These are phyloP conservation scores for Apolygus lucorum DNA, from an alignment of 1,140 invertebrate genomes.

Conservation along the genomic window DNA sequence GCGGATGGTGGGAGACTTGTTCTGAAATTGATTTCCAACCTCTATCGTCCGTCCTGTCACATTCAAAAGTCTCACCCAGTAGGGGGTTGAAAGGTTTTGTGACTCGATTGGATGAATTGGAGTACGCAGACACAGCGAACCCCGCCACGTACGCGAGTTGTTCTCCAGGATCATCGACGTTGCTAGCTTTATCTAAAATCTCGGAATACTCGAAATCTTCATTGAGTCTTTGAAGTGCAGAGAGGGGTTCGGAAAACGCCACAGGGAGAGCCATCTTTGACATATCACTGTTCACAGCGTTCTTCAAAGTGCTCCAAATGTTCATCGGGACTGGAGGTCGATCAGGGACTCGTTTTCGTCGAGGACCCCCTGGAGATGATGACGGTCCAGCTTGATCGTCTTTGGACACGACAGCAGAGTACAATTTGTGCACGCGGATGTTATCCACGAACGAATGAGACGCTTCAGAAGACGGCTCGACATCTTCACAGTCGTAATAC, in stretches of 20 bases:
- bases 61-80: constrained; percentile 91
- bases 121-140: constrained; percentile 93
- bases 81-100: constrained; percentile 81
- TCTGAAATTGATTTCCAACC: neutral
- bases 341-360: constrained; percentile 72
- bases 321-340: constrained; percentile 92
- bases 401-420: no score
- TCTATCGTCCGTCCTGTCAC: constrained; percentile 84
- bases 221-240: constrained; percentile 91
- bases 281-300: constrained; percentile 99
- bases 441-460: no score
- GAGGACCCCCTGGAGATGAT: no score
- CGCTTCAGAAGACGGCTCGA: neutral
- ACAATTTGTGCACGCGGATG: no score
- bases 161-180: constrained; percentile 53
- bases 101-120: constrained; percentile 69
- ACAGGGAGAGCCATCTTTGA: no score
- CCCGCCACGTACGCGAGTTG: constrained; percentile 91
- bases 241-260: constrained; percentile 97
- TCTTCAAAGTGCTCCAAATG: constrained; percentile 98
- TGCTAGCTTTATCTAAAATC: constrained; percentile 61
- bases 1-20: constrained; percentile 97
- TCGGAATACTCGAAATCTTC: constrained; percentile 97
- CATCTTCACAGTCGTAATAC: no score
- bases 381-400: no score